phyloP scores from a whole-genome alignment of 2,888 invertebrate genomes.

The Polia nebulosa region DNA sequence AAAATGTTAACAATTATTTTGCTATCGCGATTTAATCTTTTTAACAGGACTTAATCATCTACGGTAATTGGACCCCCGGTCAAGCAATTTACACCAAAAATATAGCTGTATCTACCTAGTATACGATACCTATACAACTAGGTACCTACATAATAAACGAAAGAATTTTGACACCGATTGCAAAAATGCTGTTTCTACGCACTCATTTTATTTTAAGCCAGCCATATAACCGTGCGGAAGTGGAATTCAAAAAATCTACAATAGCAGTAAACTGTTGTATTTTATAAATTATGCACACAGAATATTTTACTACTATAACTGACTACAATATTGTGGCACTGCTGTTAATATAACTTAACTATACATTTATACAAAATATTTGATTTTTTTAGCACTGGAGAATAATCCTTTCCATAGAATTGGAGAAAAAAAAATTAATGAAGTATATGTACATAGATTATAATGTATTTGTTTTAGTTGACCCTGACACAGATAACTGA shows the following conservation, averaged over 20 bases:
- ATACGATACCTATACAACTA: not conserved
- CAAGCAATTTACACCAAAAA: not conserved
- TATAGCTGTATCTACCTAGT: not conserved
- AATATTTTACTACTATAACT: constrained; percentile 23
- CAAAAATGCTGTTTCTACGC: constrained; percentile 45
- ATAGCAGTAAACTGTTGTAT: constrained; percentile 43
- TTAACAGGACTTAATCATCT: not conserved
- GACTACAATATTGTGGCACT: constrained; percentile 7
- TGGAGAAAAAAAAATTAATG: no score
- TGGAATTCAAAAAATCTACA: constrained; percentile 28
- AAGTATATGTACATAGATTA: no score
- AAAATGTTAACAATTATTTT: constrained; percentile 17
- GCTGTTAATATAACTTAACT: not conserved
- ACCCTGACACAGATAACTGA: no score
- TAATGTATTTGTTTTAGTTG: no score
- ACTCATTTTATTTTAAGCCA: constrained; percentile 24
- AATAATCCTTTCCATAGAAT: no score
- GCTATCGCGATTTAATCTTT: constrained; percentile 28
- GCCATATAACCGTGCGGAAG: constrained; percentile 41
- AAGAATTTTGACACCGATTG: constrained; percentile 35
- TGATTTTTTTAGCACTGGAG: not conserved
- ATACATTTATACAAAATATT: no score
- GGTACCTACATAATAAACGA: not conserved
- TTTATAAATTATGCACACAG: constrained; percentile 28
- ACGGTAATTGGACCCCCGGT: not conserved